Evolutionary conservation across 2,113 vertebrate species (phyloP).

Genomic region (Asarcornis scutulata): DNA sequence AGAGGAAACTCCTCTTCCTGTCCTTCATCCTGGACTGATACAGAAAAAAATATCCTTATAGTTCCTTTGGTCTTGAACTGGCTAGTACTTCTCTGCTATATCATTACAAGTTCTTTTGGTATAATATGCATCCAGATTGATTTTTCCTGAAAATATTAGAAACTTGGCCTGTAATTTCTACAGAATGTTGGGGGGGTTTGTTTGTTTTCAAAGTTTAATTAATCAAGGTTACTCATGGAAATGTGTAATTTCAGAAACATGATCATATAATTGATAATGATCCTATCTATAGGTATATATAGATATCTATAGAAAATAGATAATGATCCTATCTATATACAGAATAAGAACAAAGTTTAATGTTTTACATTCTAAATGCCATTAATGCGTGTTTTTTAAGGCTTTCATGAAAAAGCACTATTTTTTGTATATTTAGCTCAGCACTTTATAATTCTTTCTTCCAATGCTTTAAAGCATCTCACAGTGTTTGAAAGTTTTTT

Average conservation of each 20-base stretch:
- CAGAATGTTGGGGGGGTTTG: not conserved
- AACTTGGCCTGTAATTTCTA: not conserved
- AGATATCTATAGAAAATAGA: too few relatives aligned
- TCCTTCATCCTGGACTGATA: not conserved
- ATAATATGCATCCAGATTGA: not conserved
- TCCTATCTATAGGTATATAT: not conserved
- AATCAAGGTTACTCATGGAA: not conserved
- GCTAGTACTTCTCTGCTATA: not conserved
- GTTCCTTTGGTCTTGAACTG: not conserved
- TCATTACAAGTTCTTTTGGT: not conserved
- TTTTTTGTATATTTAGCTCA: not conserved
- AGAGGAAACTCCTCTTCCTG: not conserved
- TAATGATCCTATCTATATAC: not conserved
- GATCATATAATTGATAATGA: not conserved
- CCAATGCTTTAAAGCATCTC: not conserved
- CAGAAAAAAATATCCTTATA: not conserved
- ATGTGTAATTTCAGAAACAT: not conserved
- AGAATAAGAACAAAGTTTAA: not conserved
- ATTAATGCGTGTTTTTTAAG: not conserved
- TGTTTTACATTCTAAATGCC: not conserved
- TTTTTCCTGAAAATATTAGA: not conserved
- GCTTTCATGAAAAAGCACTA: not conserved
- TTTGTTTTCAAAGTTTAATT: not conserved
- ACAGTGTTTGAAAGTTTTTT: not conserved
- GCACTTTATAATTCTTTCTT: not conserved